These are phyloP conservation scores for Rhynchophorus ferrugineus DNA, from an alignment of 1,140 invertebrate genomes.

Conservation along the genomic window DNA sequence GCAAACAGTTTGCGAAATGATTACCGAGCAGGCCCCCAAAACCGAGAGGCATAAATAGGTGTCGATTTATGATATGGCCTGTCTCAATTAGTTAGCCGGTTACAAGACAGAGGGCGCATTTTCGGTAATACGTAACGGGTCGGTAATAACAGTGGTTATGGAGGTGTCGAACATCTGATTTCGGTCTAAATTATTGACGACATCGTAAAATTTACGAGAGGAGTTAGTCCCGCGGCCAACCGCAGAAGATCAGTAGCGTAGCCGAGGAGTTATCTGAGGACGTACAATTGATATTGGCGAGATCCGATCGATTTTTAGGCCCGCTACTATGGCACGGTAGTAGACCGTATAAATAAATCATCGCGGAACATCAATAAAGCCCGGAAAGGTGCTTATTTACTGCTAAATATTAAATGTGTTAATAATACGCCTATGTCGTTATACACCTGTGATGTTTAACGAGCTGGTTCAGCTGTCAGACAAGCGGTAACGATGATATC, in stretches of 20 bases:
- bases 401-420: constrained; percentile 17
- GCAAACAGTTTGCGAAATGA: too few relatives aligned
- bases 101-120: constrained; percentile 18
- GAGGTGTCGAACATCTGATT: constrained; percentile 22
- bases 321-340: too few relatives aligned
- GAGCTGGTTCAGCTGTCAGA: too few relatives aligned
- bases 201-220: constrained; percentile 12
- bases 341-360: too few relatives aligned
- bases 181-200: constrained; percentile 15
- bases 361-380: too few relatives aligned
- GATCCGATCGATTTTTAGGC: neutral
- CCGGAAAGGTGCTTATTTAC: constrained; percentile 16
- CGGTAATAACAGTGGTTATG: constrained; percentile 21
- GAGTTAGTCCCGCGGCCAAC: constrained; percentile 10
- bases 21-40: too few relatives aligned
- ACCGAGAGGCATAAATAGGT: neutral
- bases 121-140: constrained; percentile 21
- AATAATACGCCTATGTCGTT: constrained; percentile 9
- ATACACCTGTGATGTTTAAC: constrained; percentile 14
- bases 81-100: constrained; percentile 22
- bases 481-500: too few relatives aligned
- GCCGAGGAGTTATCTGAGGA: constrained; percentile 1
- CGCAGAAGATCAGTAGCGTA: too few relatives aligned
- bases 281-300: neutral
- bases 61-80: constrained; percentile 17